phyloP scores from a whole-genome alignment of 2,797 vertebrate species.

The Siniperca obscura region DNA sequence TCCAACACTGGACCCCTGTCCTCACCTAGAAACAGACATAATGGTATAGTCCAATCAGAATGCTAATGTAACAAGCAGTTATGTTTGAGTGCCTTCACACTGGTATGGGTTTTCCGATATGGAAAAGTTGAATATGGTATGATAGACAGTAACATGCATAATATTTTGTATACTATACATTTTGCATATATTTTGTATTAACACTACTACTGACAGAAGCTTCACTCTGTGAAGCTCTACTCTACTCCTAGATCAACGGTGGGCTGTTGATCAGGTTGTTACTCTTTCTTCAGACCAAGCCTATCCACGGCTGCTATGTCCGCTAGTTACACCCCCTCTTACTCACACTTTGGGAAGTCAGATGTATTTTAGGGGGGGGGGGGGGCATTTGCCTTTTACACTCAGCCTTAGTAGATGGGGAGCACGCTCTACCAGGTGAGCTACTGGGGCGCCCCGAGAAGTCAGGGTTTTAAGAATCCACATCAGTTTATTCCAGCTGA shows the following conservation, averaged over 20 bases:
- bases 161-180: background rate
- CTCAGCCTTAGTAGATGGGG: too few relatives aligned
- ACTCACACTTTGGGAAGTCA: background rate
- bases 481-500: background rate
- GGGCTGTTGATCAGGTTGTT: background rate
- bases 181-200: background rate
- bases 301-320: background rate
- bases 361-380: too few relatives aligned
- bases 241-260: background rate
- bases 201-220: background rate
- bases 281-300: background rate
- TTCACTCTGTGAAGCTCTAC: background rate
- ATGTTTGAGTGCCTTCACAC: background rate
- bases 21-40: slow-evolving; percentile 86
- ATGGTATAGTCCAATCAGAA: background rate
- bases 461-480: background rate
- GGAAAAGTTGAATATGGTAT: background rate
- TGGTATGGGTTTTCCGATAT: background rate
- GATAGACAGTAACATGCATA: background rate
- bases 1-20: slow-evolving; percentile 97
- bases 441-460: too few relatives aligned
- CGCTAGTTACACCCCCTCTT: background rate
- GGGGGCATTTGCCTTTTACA: too few relatives aligned
- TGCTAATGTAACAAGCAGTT: background rate
- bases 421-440: too few relatives aligned